Evolutionary conservation across 2,888 invertebrate species (phyloP).

Genomic region (Drosophila aldrichi): DNA sequence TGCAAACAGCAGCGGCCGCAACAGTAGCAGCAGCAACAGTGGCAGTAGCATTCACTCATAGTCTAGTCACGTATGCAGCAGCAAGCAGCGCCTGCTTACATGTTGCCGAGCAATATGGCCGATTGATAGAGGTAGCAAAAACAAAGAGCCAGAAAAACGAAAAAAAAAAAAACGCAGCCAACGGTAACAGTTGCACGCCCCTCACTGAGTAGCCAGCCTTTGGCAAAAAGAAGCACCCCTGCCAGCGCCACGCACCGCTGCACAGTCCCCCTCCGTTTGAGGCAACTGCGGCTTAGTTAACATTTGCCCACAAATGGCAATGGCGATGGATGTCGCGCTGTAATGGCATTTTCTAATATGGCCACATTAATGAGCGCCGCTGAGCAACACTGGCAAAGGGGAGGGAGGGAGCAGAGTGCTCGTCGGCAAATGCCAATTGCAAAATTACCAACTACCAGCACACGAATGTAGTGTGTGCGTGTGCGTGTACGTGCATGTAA

Average conservation of each 20-base stretch:
- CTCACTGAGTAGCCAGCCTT: not conserved
- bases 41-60: slow-evolving; percentile 34
- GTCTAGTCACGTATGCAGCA: slow-evolving; percentile 65
- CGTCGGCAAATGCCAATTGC: slow-evolving; percentile 59
- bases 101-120: slow-evolving; percentile 64
- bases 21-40: slow-evolving; percentile 14
- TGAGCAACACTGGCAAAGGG: slow-evolving; percentile 26
- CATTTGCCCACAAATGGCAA: slow-evolving; percentile 76
- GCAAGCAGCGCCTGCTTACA: slow-evolving; percentile 46
- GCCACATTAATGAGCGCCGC: slow-evolving; percentile 67
- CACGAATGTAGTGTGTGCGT: not conserved
- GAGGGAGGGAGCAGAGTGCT: slow-evolving; percentile 9
- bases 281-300: slow-evolving; percentile 53
- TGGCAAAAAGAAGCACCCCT: slow-evolving; percentile 47
- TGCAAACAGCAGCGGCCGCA: slow-evolving; percentile 38
- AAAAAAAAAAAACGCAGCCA: slow-evolving; percentile 39
- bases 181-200: slow-evolving; percentile 55
- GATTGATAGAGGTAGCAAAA: slow-evolving; percentile 57
- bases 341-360: slow-evolving; percentile 71
- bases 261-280: slow-evolving; percentile 39
- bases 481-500: slow-evolving; percentile 37
- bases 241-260: slow-evolving; percentile 52
- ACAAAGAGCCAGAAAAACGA: slow-evolving; percentile 8
- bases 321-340: slow-evolving; percentile 58
- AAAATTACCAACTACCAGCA: slow-evolving; percentile 58